These are phyloP conservation scores for Rhinogobio ventralis DNA, from an alignment of 2,797 vertebrate species.

Conservation along the genomic window DNA sequence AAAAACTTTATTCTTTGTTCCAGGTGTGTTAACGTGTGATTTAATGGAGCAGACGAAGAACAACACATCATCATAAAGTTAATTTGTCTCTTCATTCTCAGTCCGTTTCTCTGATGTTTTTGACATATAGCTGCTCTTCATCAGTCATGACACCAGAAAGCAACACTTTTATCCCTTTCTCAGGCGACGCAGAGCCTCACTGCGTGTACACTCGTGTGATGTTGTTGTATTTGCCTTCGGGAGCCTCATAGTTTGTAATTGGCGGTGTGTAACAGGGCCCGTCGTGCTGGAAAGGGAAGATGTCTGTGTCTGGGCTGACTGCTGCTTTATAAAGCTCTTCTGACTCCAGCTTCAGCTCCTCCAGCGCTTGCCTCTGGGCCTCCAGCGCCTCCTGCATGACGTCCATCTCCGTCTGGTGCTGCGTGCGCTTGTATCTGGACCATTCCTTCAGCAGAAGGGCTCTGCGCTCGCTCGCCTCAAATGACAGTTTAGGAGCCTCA, in stretches of 20 bases:
- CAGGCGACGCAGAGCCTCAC: conserved; percentile 62
- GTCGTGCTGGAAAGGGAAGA: conserved; percentile 85
- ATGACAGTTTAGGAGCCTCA: conserved; percentile 67
- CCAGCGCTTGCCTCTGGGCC: conserved; percentile 87
- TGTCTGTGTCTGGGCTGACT: conserved; percentile 76
- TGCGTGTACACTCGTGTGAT: conserved; percentile 90
- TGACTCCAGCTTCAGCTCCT: conserved; percentile 85
- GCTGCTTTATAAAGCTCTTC: conserved; percentile 87
- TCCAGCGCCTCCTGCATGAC: conserved; percentile 77
- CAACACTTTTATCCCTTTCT: neutral
- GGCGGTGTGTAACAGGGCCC: conserved; percentile 87
- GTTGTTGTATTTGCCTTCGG: conserved; percentile 89
- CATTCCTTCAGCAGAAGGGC: conserved; percentile 90
- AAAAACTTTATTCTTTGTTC: neutral
- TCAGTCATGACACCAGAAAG: neutral
- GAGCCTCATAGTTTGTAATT: conserved; percentile 80
- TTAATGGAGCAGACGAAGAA: neutral
- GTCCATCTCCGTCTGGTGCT: conserved; percentile 81
- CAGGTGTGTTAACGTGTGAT: neutral
- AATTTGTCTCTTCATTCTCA: neutral
- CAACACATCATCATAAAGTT: neutral
- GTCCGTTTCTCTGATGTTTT: neutral
- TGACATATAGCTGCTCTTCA: neutral
- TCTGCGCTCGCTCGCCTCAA: conserved; percentile 86
- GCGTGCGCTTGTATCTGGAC: conserved; percentile 83